Evolutionary conservation across 35 echinoderm and acorn worm species (phyloP).

Genomic region (Amphiura filiformis): DNA sequence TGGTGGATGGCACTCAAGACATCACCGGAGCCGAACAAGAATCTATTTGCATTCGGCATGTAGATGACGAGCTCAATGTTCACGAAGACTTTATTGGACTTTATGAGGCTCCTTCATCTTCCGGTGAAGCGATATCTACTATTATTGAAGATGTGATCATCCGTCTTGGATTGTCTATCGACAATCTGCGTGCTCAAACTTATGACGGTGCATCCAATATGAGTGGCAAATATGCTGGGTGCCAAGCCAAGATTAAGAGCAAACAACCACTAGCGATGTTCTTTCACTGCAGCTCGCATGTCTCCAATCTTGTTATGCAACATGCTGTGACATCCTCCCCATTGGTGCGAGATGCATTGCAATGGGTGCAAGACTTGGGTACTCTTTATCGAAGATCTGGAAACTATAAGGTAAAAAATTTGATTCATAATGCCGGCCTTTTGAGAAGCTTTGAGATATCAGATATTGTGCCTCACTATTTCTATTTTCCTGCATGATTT

Average conservation of each 20-base stretch:
- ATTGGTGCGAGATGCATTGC: slow-evolving; percentile 45
- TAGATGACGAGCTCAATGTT: slow-evolving; percentile 27
- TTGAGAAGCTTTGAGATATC: no score
- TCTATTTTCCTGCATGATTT: no score
- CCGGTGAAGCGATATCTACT: slow-evolving; percentile 13
- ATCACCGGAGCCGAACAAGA: slow-evolving; percentile 34
- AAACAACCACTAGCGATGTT: slow-evolving; percentile 44
- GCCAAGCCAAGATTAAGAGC: slow-evolving; percentile 57
- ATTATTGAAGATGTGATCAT: slow-evolving; percentile 30
- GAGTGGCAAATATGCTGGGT: slow-evolving; percentile 51
- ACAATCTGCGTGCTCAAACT: slow-evolving; percentile 51
- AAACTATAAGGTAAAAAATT: slow-evolving; percentile 53
- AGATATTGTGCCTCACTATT: no score
- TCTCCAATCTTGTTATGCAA: slow-evolving; percentile 27
- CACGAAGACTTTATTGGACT: slow-evolving; percentile 51
- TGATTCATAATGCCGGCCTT: no score
- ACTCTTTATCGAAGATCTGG: slow-evolving; percentile 39
- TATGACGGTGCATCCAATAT: slow-evolving; percentile 67
- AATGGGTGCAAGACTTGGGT: slow-evolving; percentile 43
- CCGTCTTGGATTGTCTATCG: slow-evolving; percentile 43
- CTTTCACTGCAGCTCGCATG: slow-evolving; percentile 43
- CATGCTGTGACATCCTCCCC: slow-evolving; percentile 24
- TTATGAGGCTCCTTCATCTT: slow-evolving; percentile 40
- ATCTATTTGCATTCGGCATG: no score
- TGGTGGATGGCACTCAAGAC: slow-evolving; percentile 72